phyloP scores from a whole-genome alignment of 2,113 vertebrate species.

The Laticauda laticaudata region DNA sequence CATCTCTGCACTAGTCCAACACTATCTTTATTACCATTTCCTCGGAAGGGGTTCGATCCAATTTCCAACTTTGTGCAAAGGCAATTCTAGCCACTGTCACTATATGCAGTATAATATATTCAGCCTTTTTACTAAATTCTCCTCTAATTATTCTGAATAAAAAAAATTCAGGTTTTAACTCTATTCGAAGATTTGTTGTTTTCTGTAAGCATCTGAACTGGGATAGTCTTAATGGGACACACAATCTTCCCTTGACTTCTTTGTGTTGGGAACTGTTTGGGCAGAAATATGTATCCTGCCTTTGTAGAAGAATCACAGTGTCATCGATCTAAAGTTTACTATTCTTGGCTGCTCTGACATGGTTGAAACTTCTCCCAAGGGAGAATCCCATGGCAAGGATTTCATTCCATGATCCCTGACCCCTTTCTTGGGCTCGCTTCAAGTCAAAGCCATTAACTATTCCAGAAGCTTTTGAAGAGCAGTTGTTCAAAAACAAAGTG shows the following conservation, averaged over 20 bases:
- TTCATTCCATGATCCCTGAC: background rate
- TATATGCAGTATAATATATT: no score
- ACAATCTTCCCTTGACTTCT: background rate
- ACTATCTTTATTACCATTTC: no score
- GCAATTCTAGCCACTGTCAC: no score
- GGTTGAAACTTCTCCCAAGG: background rate
- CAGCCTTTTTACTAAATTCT: no score
- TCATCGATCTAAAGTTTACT: background rate
- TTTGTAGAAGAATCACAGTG: background rate
- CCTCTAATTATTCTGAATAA: no score
- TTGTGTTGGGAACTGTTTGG: background rate
- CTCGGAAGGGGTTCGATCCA: no score
- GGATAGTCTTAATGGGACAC: background rate
- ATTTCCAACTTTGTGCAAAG: no score
- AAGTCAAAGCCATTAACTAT: background rate
- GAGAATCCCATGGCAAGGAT: background rate
- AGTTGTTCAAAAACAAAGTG: constrained; percentile 1
- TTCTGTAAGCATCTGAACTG: no score
- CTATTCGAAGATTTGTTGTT: no score
- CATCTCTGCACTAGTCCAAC: no score
- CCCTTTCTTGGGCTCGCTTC: background rate
- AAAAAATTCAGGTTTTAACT: no score
- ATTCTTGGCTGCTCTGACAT: background rate
- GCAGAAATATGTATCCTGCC: background rate
- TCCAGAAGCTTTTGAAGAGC: constrained; percentile 1